Evolutionary conservation across 2,113 vertebrate species (phyloP), one percentile per base, ranked within the genome.

Genomic region (Proterorhinus semilunaris): DNA sequence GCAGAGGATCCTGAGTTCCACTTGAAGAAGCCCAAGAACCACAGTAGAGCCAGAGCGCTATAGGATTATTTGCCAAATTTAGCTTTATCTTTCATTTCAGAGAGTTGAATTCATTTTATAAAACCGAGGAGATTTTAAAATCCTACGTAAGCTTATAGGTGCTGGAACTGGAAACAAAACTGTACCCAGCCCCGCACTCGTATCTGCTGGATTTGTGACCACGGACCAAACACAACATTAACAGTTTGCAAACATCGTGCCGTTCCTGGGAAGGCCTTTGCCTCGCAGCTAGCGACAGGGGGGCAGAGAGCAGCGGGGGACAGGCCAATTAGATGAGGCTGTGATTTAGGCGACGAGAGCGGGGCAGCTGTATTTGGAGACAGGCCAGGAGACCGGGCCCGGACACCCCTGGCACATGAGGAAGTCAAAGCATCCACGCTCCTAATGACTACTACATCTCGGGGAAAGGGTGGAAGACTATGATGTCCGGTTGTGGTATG

Each of bases 261-360:
- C 74, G 86, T 90, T 86, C 75, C 86, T 89, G 82, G 75, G 83
- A 82, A 89, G 81, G 82, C 83, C 84, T 90, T 80, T 84, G 84
- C 83, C 86, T 78, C 21, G 74, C 71, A 82, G 75, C 90, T 75
- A 76, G 75, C 90, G 76, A 76, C 76, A 76, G 89, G 88, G 27
- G 86, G 83, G 82, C 82, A 63, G 55, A 65, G 77, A 89, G 68
- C 90, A 90, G 88, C 85, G 67, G 87, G 90, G 72, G 89, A 90
- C 89, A 82, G 86, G 89, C 89, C 91, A 93, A 92, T 93, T 93
- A 93, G 88, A 92, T 79, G 83, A 90, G 86, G 83, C 82, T 74
- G 87, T 90, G 88, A 92, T 92, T 92, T 89, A 89, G 90, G 80
- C 86, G 88, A 84, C 89, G 89, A 91, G 91, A 92, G 91, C 91